Base-by-base conservation (phyloP, 1,140 invertebrate genomes). In the Acromyrmex echinatior region DNA sequence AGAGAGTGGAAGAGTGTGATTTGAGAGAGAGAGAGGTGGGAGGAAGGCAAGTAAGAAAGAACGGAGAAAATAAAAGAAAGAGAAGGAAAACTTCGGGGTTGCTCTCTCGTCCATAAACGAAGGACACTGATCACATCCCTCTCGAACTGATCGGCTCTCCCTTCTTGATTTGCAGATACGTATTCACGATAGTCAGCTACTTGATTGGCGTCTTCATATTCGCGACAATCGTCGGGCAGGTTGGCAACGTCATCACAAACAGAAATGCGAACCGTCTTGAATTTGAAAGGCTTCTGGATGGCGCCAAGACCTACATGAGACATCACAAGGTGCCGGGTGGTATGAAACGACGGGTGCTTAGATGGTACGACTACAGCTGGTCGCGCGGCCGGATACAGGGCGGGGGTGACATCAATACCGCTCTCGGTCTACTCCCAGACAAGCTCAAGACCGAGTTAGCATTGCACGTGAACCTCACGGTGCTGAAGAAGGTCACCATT, bases 341-440 rank as follows among this genome's bases (percentile, higher is more conserved):
- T 10, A 99, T 99, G 98, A 99, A 99, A 94, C 96, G 98, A 45
- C 95, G 99, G 31, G 99, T 99, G 7, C 97, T 99, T 25, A 96
- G 99, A 12, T 99, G 99, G 99, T 99, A 99, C 94, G 99, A 99
- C 95, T 99, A 99, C 94, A 99, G 98, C 3, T 99, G 99, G 99
- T 99, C 98, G 0, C 97, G 99, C 88, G 99, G 99, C n/a, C 96
- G 99, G 53, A 99, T 99, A 86, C 98, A 99, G 95, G 98, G 98
- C 16, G 98, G 98, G 21, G 98, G 98, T 35, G 99, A 99, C 94
- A 99, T 99, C 91, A 99, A 99, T 93, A 99, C 98, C 7, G 98
- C 98, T 1, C 95, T 99, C 62, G 98, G 98, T 4, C 96, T 99
- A 63, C 96, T 99, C 35, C 99, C 99, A 1, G 99, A 99, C 94